These are phyloP conservation scores for Tragelaphus strepsiceros DNA, from an alignment of 2,113 vertebrate species.

Conservation along the genomic window DNA sequence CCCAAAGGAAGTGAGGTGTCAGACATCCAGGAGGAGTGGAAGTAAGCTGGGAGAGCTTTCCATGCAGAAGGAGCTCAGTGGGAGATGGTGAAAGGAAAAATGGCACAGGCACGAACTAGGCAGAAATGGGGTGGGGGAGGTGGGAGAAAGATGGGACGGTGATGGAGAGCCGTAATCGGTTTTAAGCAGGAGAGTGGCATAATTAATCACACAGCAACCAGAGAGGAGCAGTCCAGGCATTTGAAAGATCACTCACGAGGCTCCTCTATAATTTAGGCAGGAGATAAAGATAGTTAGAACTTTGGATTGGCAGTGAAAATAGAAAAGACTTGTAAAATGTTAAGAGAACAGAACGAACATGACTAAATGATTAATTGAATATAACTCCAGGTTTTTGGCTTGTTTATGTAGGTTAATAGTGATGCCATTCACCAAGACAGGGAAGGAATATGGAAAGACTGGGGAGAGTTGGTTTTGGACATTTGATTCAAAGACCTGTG, in stretches of 20 bases:
- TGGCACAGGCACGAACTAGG: neutral
- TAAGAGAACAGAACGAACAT: neutral
- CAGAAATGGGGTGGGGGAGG: neutral
- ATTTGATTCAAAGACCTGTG: neutral
- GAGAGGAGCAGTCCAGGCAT: neutral
- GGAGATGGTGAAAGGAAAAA: neutral
- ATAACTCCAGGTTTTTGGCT: neutral
- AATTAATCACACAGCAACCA: neutral
- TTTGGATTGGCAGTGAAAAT: neutral
- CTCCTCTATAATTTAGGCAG: neutral
- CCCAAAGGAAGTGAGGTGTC: neutral
- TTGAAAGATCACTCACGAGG: neutral
- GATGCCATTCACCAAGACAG: neutral
- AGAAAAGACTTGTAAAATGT: neutral
- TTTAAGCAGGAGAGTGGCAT: neutral
- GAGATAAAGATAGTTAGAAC: neutral
- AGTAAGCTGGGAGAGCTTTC: neutral
- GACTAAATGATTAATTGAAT: neutral
- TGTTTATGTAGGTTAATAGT: neutral
- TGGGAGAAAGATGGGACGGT: neutral
- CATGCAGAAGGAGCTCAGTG: neutral
- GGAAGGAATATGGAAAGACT: neutral
- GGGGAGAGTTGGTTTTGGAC: neutral
- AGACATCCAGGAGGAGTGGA: neutral
- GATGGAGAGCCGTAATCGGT: neutral